Percentiles rank a stretch among this genome's conserved stretches.
These are phyloP conservation scores for Sarcophaga variegata DNA, from an alignment of 2,888 invertebrate species.

Conservation along the genomic window DNA sequence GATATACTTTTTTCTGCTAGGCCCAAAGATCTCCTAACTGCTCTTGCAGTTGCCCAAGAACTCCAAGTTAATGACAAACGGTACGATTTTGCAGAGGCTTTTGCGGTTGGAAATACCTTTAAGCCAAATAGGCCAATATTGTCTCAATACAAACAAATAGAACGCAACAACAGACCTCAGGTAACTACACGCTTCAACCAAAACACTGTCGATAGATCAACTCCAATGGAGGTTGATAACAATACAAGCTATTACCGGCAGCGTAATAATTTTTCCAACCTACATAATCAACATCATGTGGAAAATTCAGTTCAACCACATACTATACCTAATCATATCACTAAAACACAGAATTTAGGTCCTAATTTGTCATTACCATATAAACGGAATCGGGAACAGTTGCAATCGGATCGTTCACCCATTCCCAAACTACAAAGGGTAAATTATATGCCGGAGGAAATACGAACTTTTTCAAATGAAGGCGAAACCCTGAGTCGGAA, in stretches of 20 bases:
- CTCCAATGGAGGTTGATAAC: background rate
- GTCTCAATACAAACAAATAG: conserved; percentile 39
- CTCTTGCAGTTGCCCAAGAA: conserved; percentile 42
- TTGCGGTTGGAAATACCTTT: conserved; percentile 44
- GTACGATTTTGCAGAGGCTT: conserved; percentile 42
- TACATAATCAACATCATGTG: conserved; percentile 42
- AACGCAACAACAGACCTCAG: conserved; percentile 30
- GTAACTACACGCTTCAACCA: background rate
- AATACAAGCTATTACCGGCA: background rate
- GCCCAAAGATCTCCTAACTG: conserved; percentile 34
- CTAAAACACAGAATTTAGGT: conserved; percentile 18
- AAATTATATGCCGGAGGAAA: conserved; percentile 23
- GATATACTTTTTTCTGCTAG: conserved; percentile 7
- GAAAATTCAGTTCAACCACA: conserved; percentile 28
- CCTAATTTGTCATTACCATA: conserved; percentile 33
- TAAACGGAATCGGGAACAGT: conserved; percentile 29
- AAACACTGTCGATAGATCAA: background rate
- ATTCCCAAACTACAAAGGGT: conserved; percentile 39
- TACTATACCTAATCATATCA: background rate
- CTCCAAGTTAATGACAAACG: conserved; percentile 27
- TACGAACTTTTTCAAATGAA: too few relatives aligned
- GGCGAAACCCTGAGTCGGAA: too few relatives aligned
- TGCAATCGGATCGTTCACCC: conserved; percentile 23
- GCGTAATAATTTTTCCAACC: conserved; percentile 1
- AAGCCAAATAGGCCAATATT: conserved; percentile 25